Evolutionary conservation across 2,113 vertebrate species (phyloP).

Genomic region (Xyrauchen texanus): DNA sequence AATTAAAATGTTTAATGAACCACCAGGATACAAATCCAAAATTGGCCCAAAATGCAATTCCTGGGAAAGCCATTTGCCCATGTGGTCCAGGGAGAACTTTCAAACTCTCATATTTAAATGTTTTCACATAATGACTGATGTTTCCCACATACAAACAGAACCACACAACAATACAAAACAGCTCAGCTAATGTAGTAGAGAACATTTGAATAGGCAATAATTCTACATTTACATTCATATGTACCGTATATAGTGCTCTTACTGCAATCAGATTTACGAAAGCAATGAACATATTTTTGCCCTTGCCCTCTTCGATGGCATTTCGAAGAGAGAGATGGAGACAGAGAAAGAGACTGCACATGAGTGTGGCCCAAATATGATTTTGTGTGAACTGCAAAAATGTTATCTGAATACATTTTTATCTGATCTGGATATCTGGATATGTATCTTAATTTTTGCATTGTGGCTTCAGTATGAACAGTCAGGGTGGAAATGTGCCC

Average conservation of each 20-base stretch:
- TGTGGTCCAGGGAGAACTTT: background rate
- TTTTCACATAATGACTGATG: constrained; percentile 37
- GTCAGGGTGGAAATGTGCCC: no score
- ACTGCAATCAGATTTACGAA: no score
- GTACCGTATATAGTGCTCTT: no score
- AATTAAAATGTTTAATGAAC: constrained; percentile 9
- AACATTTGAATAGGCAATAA: background rate
- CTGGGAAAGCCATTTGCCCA: background rate
- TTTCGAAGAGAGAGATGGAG: no score
- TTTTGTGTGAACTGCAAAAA: background rate
- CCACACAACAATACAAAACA: constrained; percentile 44
- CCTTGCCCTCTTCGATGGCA: background rate
- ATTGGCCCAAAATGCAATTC: background rate
- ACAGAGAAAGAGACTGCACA: no score
- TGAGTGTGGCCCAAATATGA: background rate
- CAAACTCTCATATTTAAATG: constrained; percentile 34
- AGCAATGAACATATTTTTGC: no score
- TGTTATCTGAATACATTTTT: no score
- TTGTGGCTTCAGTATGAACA: no score
- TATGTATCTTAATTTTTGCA: no score
- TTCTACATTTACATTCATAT: no score
- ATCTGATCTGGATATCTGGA: no score
- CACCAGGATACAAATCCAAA: constrained; percentile 40
- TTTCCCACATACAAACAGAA: constrained; percentile 52
- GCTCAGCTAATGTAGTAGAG: constrained; percentile 8